Conservation (phyloP, 2,888 invertebrate species). For the Cecidostiba fungosa region DNA sequence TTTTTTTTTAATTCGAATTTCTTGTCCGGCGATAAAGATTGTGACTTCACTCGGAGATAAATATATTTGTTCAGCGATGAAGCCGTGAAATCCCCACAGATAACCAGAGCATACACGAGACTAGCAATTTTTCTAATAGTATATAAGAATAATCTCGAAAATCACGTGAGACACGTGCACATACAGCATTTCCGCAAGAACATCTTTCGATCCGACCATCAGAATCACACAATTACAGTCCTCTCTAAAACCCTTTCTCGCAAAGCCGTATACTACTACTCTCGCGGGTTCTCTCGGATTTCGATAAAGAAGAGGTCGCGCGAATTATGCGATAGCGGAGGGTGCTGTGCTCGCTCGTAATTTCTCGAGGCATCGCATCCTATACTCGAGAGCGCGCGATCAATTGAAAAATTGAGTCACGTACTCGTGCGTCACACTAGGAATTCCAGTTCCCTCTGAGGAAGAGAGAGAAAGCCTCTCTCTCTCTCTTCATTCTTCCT, state of each 20-base stretch:
- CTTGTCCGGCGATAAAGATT: constrained; percentile 21
- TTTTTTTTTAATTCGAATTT: constrained; percentile 27
- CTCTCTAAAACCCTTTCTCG: background rate
- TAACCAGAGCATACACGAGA: background rate
- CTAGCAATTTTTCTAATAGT: background rate
- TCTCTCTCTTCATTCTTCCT: constrained; percentile 1
- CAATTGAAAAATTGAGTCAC: constrained; percentile 60
- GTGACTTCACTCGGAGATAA: constrained; percentile 2
- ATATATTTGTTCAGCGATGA: constrained; percentile 20
- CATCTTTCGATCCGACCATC: background rate
- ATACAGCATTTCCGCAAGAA: too few relatives aligned
- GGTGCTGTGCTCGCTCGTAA: background rate
- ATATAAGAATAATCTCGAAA: too few relatives aligned
- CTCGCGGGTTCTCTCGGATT: background rate
- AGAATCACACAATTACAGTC: background rate
- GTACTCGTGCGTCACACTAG: constrained; percentile 54
- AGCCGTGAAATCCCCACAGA: background rate
- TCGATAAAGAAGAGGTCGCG: background rate
- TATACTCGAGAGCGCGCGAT: constrained; percentile 20
- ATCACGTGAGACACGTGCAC: too few relatives aligned
- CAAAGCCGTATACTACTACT: background rate
- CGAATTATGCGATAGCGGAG: constrained; percentile 15
- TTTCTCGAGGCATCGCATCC: constrained; percentile 11
- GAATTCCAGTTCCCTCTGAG: constrained; percentile 8
- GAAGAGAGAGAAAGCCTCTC: background rate